These are phyloP conservation scores for Pollenia angustigena DNA, from an alignment of 2,888 invertebrate species.

Conservation along the genomic window DNA sequence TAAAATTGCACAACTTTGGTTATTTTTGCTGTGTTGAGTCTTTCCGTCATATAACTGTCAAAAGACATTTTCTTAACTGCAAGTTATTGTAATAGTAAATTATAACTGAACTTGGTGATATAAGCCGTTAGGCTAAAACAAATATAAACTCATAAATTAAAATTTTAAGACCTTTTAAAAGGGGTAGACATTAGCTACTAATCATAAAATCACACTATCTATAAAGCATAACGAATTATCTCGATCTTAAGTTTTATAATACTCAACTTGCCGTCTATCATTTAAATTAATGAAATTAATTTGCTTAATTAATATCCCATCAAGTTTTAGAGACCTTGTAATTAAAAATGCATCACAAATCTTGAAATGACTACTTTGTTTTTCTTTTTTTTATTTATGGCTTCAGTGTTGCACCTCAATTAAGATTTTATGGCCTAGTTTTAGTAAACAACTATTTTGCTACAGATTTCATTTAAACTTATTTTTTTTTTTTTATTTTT, in stretches of 20 bases:
- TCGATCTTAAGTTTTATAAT: not conserved
- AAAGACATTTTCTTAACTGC: too few species aligned
- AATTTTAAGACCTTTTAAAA: too few species aligned
- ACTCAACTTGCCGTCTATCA: too few species aligned
- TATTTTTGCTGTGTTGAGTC: too few species aligned
- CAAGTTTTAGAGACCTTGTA: not conserved
- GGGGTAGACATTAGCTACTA: too few species aligned
- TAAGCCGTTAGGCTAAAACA: too few species aligned
- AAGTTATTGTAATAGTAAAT: too few species aligned
- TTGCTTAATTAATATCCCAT: not conserved
- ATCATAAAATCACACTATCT: not conserved
- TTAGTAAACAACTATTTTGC: not conserved
- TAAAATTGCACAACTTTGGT: too few species aligned
- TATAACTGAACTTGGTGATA: too few species aligned
- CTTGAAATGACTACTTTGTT: not conserved
- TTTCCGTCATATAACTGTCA: too few species aligned
- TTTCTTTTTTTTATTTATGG: not conserved
- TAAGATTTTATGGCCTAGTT: slow-evolving; percentile 11
- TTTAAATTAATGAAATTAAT: not conserved
- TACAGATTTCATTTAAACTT: slow-evolving; percentile 13
- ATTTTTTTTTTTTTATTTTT: not conserved
- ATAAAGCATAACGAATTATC: not conserved
- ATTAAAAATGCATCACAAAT: not conserved
- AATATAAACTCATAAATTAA: too few species aligned
- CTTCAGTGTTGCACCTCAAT: not conserved